Evolutionary conservation across 2,888 invertebrate genomes (phyloP).

Genomic region (Anthoptus insignis): DNA sequence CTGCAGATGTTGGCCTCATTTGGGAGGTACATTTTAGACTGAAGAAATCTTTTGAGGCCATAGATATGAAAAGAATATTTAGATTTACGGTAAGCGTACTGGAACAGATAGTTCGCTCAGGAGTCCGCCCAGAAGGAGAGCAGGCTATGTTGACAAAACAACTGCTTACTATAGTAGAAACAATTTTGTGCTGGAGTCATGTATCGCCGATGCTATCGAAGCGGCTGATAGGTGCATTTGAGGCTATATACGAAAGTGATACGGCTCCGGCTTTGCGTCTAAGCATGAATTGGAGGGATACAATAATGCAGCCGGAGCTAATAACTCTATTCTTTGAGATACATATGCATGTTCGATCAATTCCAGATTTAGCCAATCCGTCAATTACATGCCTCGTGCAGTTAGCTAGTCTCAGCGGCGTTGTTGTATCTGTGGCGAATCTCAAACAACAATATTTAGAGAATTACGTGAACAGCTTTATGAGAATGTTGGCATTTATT

Average conservation of each 20-base stretch:
- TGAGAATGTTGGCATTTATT: conserved; percentile 77
- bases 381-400: conserved; percentile 95
- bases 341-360: conserved; percentile 93
- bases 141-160: conserved; percentile 88
- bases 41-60: conserved; percentile 94
- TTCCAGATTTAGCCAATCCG: conserved; percentile 92
- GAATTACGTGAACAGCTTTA: conserved; percentile 77
- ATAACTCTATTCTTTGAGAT: conserved; percentile 93
- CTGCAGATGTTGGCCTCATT: conserved; percentile 95
- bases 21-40: conserved; percentile 96
- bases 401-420: conserved; percentile 84
- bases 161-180: conserved; percentile 92
- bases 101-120: conserved; percentile 76
- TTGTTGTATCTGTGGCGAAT: conserved; percentile 68
- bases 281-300: conserved; percentile 91
- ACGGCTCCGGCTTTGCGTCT: conserved; percentile 88
- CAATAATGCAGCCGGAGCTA: conserved; percentile 91
- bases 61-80: conserved; percentile 94
- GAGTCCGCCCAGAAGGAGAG: conserved; percentile 81
- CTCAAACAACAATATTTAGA: conserved; percentile 78
- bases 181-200: conserved; percentile 94
- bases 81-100: conserved; percentile 78
- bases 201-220: conserved; percentile 89
- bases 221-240: conserved; percentile 90
- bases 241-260: conserved; percentile 89